Conservation (phyloP, 2,797 vertebrate genomes). For the Lagodon rhomboides region DNA sequence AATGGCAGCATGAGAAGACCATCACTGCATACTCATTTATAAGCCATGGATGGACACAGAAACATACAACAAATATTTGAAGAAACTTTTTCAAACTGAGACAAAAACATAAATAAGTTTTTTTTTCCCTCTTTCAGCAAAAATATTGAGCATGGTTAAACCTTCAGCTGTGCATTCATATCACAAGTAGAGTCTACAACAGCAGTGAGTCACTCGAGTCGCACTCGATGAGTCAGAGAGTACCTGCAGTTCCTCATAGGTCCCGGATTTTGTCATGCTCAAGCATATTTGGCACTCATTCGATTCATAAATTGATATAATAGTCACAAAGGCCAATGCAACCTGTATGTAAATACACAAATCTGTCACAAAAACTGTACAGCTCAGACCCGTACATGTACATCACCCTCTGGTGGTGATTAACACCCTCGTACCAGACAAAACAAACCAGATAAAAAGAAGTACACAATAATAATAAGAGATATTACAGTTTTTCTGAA, state of each 20-base stretch:
- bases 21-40: constrained; percentile 80
- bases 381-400: constrained; percentile 66
- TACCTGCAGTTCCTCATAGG: constrained; percentile 51
- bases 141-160: constrained; percentile 79
- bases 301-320: constrained; percentile 75
- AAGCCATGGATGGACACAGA: constrained; percentile 78
- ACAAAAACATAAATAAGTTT: constrained; percentile 62
- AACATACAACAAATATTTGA: constrained; percentile 82
- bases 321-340: constrained; percentile 79
- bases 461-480: constrained; percentile 53
- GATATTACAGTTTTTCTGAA: constrained; percentile 73
- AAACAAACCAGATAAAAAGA: constrained; percentile 40
- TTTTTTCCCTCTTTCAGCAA: constrained; percentile 62
- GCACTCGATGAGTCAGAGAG: constrained; percentile 63
- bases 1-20: constrained; percentile 80
- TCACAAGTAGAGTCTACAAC: constrained; percentile 67
- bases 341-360: constrained; percentile 72
- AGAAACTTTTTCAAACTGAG: constrained; percentile 71
- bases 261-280: constrained; percentile 66
- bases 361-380: constrained; percentile 70
- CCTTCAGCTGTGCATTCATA: constrained; percentile 73
- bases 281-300: constrained; percentile 85
- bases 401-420: constrained; percentile 61
- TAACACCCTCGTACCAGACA: constrained; percentile 51
- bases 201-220: constrained; percentile 63